Conservation (phyloP, 2,113 vertebrate genomes). For the Atlantisia rogersi region DNA sequence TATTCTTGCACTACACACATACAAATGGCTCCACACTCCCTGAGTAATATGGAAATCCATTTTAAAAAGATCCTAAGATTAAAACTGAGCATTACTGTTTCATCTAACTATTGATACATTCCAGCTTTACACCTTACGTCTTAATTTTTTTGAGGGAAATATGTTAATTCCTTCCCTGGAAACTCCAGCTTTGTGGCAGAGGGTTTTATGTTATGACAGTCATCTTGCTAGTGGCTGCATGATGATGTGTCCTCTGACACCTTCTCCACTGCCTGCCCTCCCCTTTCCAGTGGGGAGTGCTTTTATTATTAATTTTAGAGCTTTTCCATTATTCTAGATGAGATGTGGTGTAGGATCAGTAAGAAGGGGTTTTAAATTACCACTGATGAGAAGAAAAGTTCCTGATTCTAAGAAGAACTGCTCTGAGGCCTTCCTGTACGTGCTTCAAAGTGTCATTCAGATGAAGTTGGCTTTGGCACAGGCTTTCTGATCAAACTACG, state of each 20-base stretch:
- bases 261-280: not conserved
- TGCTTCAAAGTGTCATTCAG: slow-evolving; percentile 10
- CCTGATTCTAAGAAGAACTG: slow-evolving; percentile 35
- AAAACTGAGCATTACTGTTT: not conserved
- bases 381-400: slow-evolving; percentile 47
- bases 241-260: not conserved
- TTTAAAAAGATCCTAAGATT: not conserved
- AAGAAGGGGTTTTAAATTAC: slow-evolving; percentile 44
- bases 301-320: slow-evolving; percentile 54
- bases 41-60: not conserved
- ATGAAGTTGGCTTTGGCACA: not conserved
- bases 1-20: not conserved
- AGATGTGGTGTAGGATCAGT: slow-evolving; percentile 13
- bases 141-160: not conserved
- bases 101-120: not conserved
- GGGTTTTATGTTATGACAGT: not conserved
- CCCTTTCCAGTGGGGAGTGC: not conserved
- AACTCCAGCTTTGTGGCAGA: not conserved
- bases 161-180: not conserved
- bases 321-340: slow-evolving; percentile 46
- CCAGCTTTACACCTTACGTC: not conserved
- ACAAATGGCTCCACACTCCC: not conserved
- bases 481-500: slow-evolving; percentile 18
- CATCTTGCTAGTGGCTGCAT: not conserved
- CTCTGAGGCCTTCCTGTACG: slow-evolving; percentile 33